Evolutionary conservation across 2,797 vertebrate species (phyloP), one percentile per base, ranked within the genome.

Genomic region (Diplodus puntazzo): DNA sequence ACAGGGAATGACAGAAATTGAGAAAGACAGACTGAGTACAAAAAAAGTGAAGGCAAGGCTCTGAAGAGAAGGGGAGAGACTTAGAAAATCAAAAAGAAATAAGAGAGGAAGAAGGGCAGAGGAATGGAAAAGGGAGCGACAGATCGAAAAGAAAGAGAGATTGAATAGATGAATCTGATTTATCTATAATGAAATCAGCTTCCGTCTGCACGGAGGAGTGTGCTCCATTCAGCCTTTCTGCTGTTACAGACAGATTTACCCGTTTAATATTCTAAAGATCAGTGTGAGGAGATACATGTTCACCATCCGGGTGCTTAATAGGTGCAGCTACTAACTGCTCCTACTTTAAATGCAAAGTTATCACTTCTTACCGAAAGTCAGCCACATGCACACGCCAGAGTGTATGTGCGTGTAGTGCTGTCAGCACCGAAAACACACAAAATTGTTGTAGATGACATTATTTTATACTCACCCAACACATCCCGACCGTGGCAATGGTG

Each of bases 181-280:
- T 94, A 94, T 94, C 93, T 94, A 93, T 94, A 94, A 94, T 94
- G 93, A 90, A 93, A 94, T 94, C 93, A 90, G 90, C 85, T 69
- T 81, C 72, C 75, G 83, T 87, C 87, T 82, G 81, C 88, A 87
- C 75, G 75, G 88, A 89, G 89, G 86, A 90, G 88, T 88, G 78
- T 88, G 75, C 90, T 79, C 87, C 84, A 87, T 92, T 94, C 88
- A 86, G 90, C 72, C 83, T 84, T 91, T 92, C 86, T 92, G 93
- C 91, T 87, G 85, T 90, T 90, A 90, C 83, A 84, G 90, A 94
- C 83, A 87, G 83, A 93, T 92, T 91, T 81, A 83, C 77, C 83
- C 84, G 21, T 90, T 94, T 93, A 92, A 93, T 94, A 93, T 94
- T 93, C 90, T 53, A 79, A 81, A 92, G 90, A 93, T 92, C 89